Evolutionary conservation across 2,113 vertebrate genomes (phyloP).

Genomic region (Tringa solitaria): DNA sequence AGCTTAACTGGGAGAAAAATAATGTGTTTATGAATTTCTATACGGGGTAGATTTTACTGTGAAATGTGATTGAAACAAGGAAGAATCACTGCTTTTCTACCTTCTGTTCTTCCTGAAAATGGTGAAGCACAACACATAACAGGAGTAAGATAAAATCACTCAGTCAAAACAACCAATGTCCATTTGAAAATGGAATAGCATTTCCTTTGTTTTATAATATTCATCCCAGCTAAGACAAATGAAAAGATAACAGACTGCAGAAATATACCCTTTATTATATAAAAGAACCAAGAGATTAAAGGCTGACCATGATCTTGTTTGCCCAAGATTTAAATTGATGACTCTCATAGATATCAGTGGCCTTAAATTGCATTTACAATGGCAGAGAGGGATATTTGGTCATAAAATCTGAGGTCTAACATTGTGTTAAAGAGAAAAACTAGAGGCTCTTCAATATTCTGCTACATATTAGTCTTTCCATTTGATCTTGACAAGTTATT

Average conservation of each 20-base stretch:
- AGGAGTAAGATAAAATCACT: background rate
- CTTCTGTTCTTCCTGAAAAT: background rate
- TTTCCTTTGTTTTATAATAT: background rate
- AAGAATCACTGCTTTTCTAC: background rate
- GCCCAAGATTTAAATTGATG: background rate
- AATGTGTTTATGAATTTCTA: background rate
- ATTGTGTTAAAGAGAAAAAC: background rate
- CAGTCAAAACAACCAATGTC: background rate
- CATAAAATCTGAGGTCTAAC: background rate
- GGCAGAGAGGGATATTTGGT: background rate
- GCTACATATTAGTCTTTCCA: background rate
- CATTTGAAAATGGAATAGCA: background rate
- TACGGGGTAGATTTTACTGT: background rate
- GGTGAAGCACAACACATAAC: background rate
- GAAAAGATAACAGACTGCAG: background rate
- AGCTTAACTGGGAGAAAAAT: background rate
- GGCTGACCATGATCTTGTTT: background rate
- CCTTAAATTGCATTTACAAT: background rate
- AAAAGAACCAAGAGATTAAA: conserved; percentile 10
- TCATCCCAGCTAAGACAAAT: background rate
- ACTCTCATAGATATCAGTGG: background rate
- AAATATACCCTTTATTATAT: background rate
- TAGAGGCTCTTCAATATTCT: background rate
- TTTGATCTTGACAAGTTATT: background rate
- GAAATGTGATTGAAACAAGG: background rate